Evolutionary conservation across 2,888 invertebrate species (phyloP), one percentile per base, ranked within the genome.

Genomic region (Oxycera nigricornis): DNA sequence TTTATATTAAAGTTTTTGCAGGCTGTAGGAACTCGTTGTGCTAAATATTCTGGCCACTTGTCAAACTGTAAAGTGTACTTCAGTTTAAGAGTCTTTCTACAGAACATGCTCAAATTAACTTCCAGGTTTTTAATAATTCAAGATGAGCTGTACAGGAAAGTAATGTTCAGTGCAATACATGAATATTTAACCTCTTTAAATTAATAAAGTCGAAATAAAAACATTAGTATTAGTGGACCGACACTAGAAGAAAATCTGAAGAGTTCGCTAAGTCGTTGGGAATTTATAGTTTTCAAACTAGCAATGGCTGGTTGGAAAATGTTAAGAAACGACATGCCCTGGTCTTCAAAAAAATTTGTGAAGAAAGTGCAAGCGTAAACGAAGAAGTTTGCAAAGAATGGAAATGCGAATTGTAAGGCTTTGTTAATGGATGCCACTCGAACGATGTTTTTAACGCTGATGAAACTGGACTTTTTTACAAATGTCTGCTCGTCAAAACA

Each of bases 381-480:
- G 17, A n/a, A 0, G 17, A 46, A 24, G 11, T 24, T 11, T 68
- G 50, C 17, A 28, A 46, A 1, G 17, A 68, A 28, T 68, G 68
- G 50, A 68, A 20, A 14, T n/a, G 7, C 9, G 35, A 68, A 17
- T 17, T 68, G 11, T 30, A 6, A 7, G 22, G 0, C 0, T 50
- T 68, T 11, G 4, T 65, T 14, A 72, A 76, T 52, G 78, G 78
- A n/a, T 81, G 79, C 70, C 28, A 78, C 2, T 77, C 78, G 74
- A 62, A 65, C 55, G 77, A 81, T 76, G 78, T 80, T 75, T 80
- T 78, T 55, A 79, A 79, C 78, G 78, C 79, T 17, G 78, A 80
- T 78, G 80, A 81, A 78, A 77, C 80, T 26, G 80, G 81, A n/a
- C 67, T 81, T 57, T 81, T 82, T 73, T 81, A 73, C 72, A 80